Evolutionary conservation across 2,888 invertebrate genomes (phyloP).

Genomic region (Conus canariensis): DNA sequence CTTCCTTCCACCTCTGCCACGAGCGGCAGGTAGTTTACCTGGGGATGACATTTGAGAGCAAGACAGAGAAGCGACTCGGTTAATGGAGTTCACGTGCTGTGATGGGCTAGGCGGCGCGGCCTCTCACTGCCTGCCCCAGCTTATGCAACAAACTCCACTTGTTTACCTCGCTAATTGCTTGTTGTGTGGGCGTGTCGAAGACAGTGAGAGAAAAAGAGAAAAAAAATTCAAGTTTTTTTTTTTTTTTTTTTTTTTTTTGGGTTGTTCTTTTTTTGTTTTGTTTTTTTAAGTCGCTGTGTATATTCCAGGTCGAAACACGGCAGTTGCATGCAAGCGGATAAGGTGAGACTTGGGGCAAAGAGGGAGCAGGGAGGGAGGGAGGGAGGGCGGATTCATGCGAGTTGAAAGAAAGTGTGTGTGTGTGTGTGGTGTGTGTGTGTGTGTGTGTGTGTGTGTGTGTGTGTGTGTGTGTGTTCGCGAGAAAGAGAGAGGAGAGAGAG

Average conservation of each 20-base stretch:
- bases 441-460: no score
- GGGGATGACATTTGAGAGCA: conserved; percentile 9
- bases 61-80: not conserved
- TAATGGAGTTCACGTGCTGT: not conserved
- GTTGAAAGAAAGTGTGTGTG: no score
- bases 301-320: not conserved
- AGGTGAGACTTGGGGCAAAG: not conserved
- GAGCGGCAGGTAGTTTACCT: not conserved
- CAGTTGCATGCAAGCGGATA: not conserved
- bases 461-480: no score
- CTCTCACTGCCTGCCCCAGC: not conserved
- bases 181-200: not conserved
- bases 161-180: not conserved
- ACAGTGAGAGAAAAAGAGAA: not conserved
- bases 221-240: not conserved
- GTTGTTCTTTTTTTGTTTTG: no score
- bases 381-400: not conserved
- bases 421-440: no score
- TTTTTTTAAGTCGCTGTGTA: no score
- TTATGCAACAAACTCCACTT: not conserved
- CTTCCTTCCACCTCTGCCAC: not conserved
- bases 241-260: no score
- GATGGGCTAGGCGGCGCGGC: not conserved
- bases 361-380: not conserved
- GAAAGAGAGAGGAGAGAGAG: not conserved